These are phyloP conservation scores for Adrianichthys oophorus DNA, from an alignment of 2,797 vertebrate species.

Conservation along the genomic window DNA sequence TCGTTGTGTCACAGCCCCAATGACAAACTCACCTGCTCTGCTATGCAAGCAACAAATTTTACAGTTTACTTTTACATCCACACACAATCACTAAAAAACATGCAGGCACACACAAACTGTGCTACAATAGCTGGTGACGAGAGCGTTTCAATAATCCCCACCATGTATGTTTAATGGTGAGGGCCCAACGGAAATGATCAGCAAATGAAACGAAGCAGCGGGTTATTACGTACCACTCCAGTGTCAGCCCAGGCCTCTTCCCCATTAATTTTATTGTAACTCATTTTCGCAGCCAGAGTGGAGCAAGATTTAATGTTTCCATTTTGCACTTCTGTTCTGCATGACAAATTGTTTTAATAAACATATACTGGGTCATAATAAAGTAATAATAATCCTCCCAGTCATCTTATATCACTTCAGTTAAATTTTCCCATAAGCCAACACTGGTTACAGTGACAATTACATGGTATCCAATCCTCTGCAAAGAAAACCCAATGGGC, in stretches of 20 bases:
- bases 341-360: conserved; percentile 99
- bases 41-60: no score
- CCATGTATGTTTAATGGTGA: conserved; percentile 94
- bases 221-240: conserved; percentile 84
- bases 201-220: conserved; percentile 91
- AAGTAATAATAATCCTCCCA: conserved; percentile 99
- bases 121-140: conserved; percentile 79
- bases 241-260: conserved; percentile 80
- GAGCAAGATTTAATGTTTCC: conserved; percentile 97
- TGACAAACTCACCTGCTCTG: no score
- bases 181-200: conserved; percentile 92
- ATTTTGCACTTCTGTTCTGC: conserved; percentile 98
- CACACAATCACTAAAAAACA: neutral
- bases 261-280: conserved; percentile 96
- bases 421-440: conserved; percentile 98
- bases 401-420: conserved; percentile 99
- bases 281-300: conserved; percentile 95
- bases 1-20: no score
- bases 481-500: conserved; percentile 94
- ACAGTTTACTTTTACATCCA: conserved; percentile 15
- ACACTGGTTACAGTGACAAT: conserved; percentile 96
- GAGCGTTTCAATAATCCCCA: conserved; percentile 87
- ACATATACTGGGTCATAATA: conserved; percentile 99
- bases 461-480: conserved; percentile 91
- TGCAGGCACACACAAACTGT: conserved; percentile 22